phyloP scores from a whole-genome alignment of 2,797 vertebrate genomes.

The Gastrophryne carolinensis region DNA sequence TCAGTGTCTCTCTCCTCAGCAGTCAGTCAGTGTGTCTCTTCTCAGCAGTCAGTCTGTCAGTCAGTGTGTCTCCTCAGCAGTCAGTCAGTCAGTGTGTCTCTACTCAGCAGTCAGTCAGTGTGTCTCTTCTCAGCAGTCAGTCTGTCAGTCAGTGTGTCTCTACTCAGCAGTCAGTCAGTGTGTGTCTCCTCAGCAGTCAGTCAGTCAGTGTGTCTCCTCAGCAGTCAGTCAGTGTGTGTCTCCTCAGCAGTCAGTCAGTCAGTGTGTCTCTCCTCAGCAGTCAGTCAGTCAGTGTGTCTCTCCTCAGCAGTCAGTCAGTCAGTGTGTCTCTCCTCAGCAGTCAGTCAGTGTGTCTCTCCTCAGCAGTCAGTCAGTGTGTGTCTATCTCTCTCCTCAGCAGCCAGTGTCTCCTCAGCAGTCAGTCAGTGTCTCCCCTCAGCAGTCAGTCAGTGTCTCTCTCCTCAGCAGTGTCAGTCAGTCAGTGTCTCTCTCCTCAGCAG shows the following conservation, averaged over 20 bases:
- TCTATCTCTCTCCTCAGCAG: too few species aligned
- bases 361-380: too few species aligned
- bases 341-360: conserved; percentile 55
- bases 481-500: too few species aligned
- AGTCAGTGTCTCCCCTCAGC: too few species aligned
- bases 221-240: neutral
- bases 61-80: neutral
- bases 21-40: neutral
- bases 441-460: too few species aligned
- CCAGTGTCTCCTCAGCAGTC: too few species aligned
- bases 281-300: neutral
- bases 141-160: neutral
- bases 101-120: neutral
- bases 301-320: neutral
- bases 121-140: neutral
- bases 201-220: neutral
- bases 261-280: neutral
- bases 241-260: neutral
- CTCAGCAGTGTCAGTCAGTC: too few species aligned
- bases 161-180: too few species aligned
- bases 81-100: neutral
- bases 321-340: neutral
- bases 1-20: too few species aligned
- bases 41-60: neutral
- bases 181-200: neutral